Evolutionary conservation across 2,888 invertebrate genomes (phyloP).

Genomic region (Syrista parreyssii): DNA sequence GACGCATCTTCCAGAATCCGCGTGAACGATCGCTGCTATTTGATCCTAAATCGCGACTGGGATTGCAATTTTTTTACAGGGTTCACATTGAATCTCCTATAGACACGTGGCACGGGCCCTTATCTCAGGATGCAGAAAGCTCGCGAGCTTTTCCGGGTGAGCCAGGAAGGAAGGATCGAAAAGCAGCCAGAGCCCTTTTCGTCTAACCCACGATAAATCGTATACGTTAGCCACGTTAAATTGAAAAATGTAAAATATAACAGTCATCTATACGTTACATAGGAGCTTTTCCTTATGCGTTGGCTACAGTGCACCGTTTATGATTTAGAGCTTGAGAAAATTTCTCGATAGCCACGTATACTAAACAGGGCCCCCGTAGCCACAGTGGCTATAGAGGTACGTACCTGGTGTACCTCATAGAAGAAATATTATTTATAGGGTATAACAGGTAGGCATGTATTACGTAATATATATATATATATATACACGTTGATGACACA

Average conservation of each 20-base stretch:
- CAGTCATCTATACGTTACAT: background rate
- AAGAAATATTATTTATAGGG: background rate
- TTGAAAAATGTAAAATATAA: background rate
- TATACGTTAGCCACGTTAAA: background rate
- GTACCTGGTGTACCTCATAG: background rate
- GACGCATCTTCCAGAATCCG: background rate
- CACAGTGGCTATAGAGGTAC: background rate
- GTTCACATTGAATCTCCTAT: background rate
- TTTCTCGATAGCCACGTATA: background rate
- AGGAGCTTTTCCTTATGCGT: background rate
- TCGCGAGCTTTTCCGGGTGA: background rate
- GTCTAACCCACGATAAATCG: background rate
- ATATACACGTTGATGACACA: background rate
- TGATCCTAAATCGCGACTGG: background rate
- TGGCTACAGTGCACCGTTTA: background rate
- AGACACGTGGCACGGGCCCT: background rate
- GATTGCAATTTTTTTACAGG: background rate
- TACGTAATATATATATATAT: background rate
- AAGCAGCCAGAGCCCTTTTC: background rate
- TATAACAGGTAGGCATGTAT: background rate
- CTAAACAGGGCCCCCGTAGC: background rate
- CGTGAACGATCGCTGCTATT: background rate
- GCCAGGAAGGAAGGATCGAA: background rate
- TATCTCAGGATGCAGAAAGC: background rate
- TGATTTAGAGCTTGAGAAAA: background rate